Evolutionary conservation across 2,888 invertebrate species (phyloP).

Genomic region (Doris montereyensis): DNA sequence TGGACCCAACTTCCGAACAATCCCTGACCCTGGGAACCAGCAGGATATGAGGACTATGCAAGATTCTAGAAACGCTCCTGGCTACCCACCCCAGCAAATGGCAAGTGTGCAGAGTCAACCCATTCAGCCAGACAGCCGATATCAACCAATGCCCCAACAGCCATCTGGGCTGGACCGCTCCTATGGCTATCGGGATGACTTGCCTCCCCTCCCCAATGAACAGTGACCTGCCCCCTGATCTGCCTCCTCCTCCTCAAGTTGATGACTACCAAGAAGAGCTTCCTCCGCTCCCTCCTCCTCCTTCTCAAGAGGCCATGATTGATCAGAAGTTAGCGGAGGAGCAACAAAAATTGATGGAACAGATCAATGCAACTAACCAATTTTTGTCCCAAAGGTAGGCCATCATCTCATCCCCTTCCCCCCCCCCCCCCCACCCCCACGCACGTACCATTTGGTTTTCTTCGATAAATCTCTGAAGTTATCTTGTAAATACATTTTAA

Average conservation of each 20-base stretch:
- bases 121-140: conserved; percentile 8
- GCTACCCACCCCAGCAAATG: not conserved
- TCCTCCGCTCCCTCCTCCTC: conserved; percentile 74
- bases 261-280: conserved; percentile 58
- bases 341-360: conserved; percentile 53
- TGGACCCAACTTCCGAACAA: not conserved
- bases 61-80: not conserved
- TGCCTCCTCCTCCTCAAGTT: conserved; percentile 72
- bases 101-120: not conserved
- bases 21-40: too few relatives aligned
- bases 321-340: conserved; percentile 77
- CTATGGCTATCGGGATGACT: conserved; percentile 53
- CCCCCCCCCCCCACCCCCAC: too few relatives aligned
- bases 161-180: not conserved
- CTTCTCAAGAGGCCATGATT: conserved; percentile 63
- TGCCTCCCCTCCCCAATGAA: conserved; percentile 68
- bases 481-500: too few relatives aligned
- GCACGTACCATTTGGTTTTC: too few relatives aligned
- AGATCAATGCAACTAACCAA: conserved; percentile 43
- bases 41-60: not conserved
- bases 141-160: not conserved
- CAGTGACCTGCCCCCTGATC: conserved; percentile 74
- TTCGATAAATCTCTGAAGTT: too few relatives aligned
- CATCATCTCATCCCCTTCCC: too few relatives aligned
- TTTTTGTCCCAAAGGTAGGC: conserved; percentile 30